These are phyloP conservation scores for Eleutherodactylus coqui DNA, from an alignment of 2,797 vertebrate genomes.

Conservation along the genomic window DNA sequence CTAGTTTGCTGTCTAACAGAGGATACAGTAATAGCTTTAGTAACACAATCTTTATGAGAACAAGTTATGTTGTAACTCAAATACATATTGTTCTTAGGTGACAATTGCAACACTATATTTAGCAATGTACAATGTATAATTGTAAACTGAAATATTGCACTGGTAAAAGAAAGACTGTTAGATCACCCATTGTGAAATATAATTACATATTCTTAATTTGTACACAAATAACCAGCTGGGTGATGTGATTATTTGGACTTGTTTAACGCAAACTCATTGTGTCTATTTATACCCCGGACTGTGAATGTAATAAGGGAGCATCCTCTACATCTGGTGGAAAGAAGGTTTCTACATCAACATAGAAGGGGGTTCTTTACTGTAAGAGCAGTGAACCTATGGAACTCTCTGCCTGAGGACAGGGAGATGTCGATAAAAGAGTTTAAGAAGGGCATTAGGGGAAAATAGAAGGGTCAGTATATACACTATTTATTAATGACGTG, in stretches of 20 bases:
- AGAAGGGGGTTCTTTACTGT: too few relatives aligned
- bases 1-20: neutral
- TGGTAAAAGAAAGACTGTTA: neutral
- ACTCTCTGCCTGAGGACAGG: too few relatives aligned
- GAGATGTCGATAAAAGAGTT: too few relatives aligned
- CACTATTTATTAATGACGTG: too few relatives aligned
- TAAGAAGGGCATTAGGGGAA: too few relatives aligned
- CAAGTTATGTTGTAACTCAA: neutral
- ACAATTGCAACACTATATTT: neutral
- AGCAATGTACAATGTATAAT: neutral
- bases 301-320: too few relatives aligned
- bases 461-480: too few relatives aligned
- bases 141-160: neutral
- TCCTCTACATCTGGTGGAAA: too few relatives aligned
- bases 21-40: neutral
- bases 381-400: too few relatives aligned
- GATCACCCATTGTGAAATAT: neutral
- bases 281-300: neutral
- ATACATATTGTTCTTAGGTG: constrained; percentile 5
- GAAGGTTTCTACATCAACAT: too few relatives aligned
- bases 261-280: neutral
- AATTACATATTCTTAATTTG: neutral
- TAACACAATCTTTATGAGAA: neutral
- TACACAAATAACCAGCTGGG: neutral
- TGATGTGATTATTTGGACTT: neutral